A percentile compares a stretch with the other conserved stretches of the same genome.
These are phyloP conservation scores for Poecilia velifera DNA, from an alignment of 2,797 vertebrate species.

Conservation along the genomic window DNA sequence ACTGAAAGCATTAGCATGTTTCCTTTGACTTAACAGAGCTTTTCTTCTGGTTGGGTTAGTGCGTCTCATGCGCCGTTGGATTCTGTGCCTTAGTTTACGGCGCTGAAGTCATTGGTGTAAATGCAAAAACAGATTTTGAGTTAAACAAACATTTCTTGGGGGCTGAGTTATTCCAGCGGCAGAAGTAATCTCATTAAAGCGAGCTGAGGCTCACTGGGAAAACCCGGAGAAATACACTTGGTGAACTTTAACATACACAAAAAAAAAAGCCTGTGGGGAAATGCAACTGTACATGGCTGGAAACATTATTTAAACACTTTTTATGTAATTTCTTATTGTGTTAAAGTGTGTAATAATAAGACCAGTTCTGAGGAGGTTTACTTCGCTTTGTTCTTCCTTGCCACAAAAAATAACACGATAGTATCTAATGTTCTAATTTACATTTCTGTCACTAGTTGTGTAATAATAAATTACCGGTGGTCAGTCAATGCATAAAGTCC, in stretches of 20 bases:
- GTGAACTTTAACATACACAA: slow-evolving; percentile 4
- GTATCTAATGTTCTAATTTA: not conserved
- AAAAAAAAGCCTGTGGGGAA: slow-evolving; percentile 3
- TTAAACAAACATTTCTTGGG: slow-evolving; percentile 52
- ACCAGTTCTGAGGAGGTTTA: not conserved
- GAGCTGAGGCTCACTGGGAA: slow-evolving; percentile 28
- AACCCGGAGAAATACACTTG: slow-evolving; percentile 19
- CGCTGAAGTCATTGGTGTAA: slow-evolving; percentile 41
- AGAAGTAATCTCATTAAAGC: slow-evolving; percentile 59
- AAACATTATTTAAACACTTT: not conserved
- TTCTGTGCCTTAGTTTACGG: slow-evolving; percentile 8
- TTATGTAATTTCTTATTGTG: not conserved
- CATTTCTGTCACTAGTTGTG: not conserved
- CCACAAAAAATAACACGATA: not conserved
- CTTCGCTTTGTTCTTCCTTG: not conserved
- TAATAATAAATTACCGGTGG: not conserved
- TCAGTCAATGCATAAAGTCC: not conserved
- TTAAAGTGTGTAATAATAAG: not conserved
- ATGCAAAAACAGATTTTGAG: slow-evolving; percentile 46
- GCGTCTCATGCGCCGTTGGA: slow-evolving; percentile 40
- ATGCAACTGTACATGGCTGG: slow-evolving; percentile 3
- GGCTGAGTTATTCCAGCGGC: slow-evolving; percentile 43
- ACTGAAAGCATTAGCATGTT: slow-evolving; percentile 30
- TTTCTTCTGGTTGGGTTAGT: slow-evolving; percentile 47
- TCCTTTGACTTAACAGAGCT: slow-evolving; percentile 32